Evolutionary conservation across 1,140 invertebrate species (phyloP).

Genomic region (Aplysia californica): DNA sequence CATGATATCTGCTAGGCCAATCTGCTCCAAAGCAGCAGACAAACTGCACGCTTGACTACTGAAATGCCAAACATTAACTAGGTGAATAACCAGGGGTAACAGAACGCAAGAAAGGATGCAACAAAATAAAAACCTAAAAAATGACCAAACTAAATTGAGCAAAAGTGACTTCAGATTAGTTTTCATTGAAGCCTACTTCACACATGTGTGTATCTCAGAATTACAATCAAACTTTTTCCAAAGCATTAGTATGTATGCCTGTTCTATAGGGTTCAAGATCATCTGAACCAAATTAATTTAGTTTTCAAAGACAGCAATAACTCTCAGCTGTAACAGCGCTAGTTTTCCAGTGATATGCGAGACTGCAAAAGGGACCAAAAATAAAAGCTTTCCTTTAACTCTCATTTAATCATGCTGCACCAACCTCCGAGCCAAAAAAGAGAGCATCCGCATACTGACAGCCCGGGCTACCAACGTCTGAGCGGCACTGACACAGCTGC

Average conservation of each 20-base stretch:
- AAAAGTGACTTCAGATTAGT: neutral
- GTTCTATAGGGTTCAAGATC: no score
- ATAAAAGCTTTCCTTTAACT: no score
- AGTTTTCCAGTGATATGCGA: no score
- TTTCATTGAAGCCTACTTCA: neutral
- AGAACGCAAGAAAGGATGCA: no score
- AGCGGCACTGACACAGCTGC: conserved; percentile 69
- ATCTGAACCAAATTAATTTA: no score
- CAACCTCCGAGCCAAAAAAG: conserved; percentile 71
- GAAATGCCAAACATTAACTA: conserved; percentile 26
- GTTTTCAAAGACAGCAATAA: conserved; percentile 25
- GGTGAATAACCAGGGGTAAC: no score
- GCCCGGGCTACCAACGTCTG: conserved; percentile 72
- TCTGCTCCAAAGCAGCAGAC: conserved; percentile 71
- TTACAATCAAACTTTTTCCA: no score
- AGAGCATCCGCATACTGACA: conserved; percentile 72
- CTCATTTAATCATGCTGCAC: no score
- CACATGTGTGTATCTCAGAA: no score
- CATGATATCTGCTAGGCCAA: conserved; percentile 74
- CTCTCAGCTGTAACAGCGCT: no score
- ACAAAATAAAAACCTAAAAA: neutral
- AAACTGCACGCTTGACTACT: conserved; percentile 71
- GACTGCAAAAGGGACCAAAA: no score
- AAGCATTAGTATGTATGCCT: no score
- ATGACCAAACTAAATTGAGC: neutral